These are phyloP conservation scores for Mormyrus iriodes DNA, from an alignment of 2,113 vertebrate genomes.

Conservation along the genomic window DNA sequence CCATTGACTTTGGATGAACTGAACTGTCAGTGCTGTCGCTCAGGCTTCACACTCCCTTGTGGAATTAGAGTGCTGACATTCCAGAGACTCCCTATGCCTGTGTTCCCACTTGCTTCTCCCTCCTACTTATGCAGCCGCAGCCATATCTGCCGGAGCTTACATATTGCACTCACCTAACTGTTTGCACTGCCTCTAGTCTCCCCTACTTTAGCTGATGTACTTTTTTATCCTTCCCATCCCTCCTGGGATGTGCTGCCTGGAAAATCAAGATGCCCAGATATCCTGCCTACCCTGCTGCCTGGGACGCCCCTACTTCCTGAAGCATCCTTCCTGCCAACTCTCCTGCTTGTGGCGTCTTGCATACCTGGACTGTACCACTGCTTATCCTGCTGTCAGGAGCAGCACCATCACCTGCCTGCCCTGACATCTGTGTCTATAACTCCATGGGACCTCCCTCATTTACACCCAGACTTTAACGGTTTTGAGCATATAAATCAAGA, in stretches of 20 bases:
- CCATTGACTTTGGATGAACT: neutral
- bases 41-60: neutral
- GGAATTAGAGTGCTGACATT: neutral
- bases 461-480: neutral
- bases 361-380: neutral
- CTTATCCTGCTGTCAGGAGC: neutral
- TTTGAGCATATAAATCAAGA: neutral
- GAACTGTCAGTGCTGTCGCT: neutral
- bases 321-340: neutral
- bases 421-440: neutral
- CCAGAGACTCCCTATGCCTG: neutral
- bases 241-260: neutral
- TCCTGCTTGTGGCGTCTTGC: neutral
- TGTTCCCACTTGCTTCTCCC: neutral
- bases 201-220: neutral
- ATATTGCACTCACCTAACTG: neutral
- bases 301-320: neutral
- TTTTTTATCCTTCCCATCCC: neutral
- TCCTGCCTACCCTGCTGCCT: neutral
- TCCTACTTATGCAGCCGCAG: neutral
- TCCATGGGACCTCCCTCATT: neutral
- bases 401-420: neutral
- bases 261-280: neutral
- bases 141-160: neutral
- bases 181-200: neutral